Evolutionary conservation across 2,113 vertebrate species (phyloP).

Genomic region (Zingel zingel): DNA sequence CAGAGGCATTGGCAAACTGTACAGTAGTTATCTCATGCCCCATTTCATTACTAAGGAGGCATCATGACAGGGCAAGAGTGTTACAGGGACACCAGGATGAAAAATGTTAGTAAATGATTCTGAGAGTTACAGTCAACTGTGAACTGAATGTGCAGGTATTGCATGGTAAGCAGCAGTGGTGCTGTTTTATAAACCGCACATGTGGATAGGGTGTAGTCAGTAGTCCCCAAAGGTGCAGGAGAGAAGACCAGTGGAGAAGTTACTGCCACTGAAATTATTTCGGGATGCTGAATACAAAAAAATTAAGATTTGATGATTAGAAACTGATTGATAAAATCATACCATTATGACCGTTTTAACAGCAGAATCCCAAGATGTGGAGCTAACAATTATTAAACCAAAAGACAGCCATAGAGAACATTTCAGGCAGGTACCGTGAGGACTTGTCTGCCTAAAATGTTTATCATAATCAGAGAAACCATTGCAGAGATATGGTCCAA

Average conservation of each 20-base stretch:
- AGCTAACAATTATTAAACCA: constrained; percentile 6
- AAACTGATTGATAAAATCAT: not conserved
- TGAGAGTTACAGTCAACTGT: not conserved
- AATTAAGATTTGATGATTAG: not conserved
- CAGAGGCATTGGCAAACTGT: constrained; percentile 3
- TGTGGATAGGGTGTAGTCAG: not conserved
- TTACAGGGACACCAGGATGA: constrained; percentile 8
- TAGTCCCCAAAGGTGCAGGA: not conserved
- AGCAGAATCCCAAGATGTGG: not conserved
- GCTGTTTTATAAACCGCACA: not conserved
- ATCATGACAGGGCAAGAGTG: constrained; percentile 9
- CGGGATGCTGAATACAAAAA: not conserved
- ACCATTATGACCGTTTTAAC: not conserved
- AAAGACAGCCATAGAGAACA: not conserved
- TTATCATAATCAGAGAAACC: constrained; percentile 14
- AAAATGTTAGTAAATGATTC: constrained; percentile 9
- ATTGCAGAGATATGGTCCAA: constrained; percentile 20
- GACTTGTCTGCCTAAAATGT: constrained; percentile 1
- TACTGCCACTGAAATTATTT: not conserved
- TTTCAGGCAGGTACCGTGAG: not conserved
- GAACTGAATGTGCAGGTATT: not conserved
- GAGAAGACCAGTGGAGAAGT: not conserved
- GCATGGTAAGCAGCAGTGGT: not conserved
- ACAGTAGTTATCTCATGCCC: constrained; percentile 8
- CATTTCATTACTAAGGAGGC: constrained; percentile 22